Percentiles rank a stretch among this genome's conserved stretches.
Conservation (phyloP, 2,797 vertebrate species). For the Periparus ater region DNA sequence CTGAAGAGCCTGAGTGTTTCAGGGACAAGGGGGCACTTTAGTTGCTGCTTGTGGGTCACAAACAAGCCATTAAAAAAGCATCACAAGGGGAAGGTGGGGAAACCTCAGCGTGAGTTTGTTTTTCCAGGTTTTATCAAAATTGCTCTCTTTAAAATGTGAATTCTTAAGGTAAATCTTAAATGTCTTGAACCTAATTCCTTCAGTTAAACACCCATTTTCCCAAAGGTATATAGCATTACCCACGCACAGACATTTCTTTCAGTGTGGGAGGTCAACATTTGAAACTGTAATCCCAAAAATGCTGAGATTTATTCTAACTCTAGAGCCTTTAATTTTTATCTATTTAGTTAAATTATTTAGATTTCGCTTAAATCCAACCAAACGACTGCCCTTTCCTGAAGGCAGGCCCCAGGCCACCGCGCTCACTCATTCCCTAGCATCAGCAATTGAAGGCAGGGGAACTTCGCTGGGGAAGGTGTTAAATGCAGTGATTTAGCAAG, state of each 20-base stretch:
- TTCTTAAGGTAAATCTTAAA: neutral
- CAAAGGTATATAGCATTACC: neutral
- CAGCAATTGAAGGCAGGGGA: neutral
- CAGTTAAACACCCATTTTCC: neutral
- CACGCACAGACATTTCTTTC: conserved; percentile 44
- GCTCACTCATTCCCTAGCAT: neutral
- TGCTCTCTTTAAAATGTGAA: neutral
- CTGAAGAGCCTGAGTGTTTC: neutral
- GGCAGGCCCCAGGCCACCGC: neutral
- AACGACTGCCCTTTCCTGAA: neutral
- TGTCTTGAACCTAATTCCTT: neutral
- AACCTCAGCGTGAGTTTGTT: neutral
- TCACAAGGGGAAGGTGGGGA: neutral
- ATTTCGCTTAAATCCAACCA: neutral
- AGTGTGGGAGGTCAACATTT: conserved; percentile 34
- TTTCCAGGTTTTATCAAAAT: neutral
- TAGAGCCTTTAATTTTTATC: neutral
- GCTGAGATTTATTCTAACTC: neutral
- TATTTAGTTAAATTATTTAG: neutral
- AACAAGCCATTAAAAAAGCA: neutral
- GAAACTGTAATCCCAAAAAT: conserved; percentile 22
- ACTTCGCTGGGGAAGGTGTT: neutral
- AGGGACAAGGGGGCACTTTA: neutral
- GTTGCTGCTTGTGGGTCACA: neutral
- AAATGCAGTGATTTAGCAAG: neutral